Conservation (phyloP, 2,113 vertebrate species). For the Ochotona curzoniae region DNA sequence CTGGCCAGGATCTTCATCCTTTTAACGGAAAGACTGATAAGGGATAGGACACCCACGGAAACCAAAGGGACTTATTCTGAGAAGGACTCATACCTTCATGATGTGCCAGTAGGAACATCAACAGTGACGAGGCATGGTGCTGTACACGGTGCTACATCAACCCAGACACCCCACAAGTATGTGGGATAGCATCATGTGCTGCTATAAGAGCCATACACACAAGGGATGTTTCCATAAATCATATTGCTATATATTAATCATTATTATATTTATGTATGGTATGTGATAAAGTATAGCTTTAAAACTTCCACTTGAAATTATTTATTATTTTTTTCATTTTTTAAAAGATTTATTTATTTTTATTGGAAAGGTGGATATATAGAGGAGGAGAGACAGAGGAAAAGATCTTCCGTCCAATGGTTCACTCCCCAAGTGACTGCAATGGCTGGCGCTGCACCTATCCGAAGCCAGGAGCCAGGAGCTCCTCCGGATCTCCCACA, state of each 20-base stretch:
- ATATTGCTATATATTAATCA: neutral
- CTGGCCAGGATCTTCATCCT: neutral
- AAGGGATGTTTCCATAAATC: neutral
- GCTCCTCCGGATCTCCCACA: too few relatives aligned
- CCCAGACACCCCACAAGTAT: neutral
- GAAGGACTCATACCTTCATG: neutral
- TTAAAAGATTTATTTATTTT: too few relatives aligned
- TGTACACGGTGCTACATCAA: neutral
- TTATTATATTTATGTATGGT: neutral
- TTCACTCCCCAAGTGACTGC: too few relatives aligned
- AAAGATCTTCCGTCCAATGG: too few relatives aligned
- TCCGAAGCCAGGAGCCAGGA: too few relatives aligned
- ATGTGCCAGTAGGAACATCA: fast-evolving
- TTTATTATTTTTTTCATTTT: neutral
- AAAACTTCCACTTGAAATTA: neutral
- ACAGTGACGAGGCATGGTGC: too few relatives aligned
- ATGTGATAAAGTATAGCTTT: neutral
- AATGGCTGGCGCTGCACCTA: too few relatives aligned
- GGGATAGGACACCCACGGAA: neutral
- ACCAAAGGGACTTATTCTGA: neutral
- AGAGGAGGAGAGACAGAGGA: too few relatives aligned
- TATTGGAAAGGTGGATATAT: too few relatives aligned
- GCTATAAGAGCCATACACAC: neutral
- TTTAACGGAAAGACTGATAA: neutral
- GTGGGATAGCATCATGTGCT: neutral